Evolutionary conservation across 1,140 invertebrate species (phyloP), one percentile per base, ranked within the genome.

Genomic region (Anastatus disparis): DNA sequence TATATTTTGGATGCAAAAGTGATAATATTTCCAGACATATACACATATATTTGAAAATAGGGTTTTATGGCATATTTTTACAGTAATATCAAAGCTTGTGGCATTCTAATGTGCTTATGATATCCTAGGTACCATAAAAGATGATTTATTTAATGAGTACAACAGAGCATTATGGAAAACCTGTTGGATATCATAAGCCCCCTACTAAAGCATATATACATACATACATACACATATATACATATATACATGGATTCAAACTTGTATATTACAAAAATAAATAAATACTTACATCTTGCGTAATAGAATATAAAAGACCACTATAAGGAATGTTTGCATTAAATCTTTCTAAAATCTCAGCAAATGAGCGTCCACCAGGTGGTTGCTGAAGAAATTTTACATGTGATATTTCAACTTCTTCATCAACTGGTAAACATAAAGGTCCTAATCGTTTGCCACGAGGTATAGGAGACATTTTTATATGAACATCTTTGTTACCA

Each of bases 251-350:
- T 13, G 12, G 15, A 44, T 15, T 4, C 15, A 44, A 8, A 44
- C 4, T 15, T 15, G 6, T 44, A 44, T 44, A 17, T 3, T 44
- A 17, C 15, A 9, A 44, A 44, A 9, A 44, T 17, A 48, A 50
- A 35, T 31, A 26, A 38, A 63, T 75, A 61, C 92, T 90, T 89
- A 97, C 96, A 86, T 99, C 97, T 88, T 96, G 95, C 40, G 95
- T 97, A 50, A 97, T 92, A 76, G 96, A 96, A 87, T 99, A 97
- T 69, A 97, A 90, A 35, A 99, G 90, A 29, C 98, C 98, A 86
- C 95, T 98, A 84, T 99, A 99, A 4, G 97, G 95, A 77, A 99
- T 90, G 83, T 99, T 99, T 50, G 95, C 94, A 87, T 99, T 99
- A 82, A 99, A 99, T 74, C 97, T 87, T 65, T 94, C 90, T 3